Evolutionary conservation across 2,797 vertebrate species (phyloP), one percentile per base, ranked within the genome.

Genomic region (Adrianichthys oophorus): DNA sequence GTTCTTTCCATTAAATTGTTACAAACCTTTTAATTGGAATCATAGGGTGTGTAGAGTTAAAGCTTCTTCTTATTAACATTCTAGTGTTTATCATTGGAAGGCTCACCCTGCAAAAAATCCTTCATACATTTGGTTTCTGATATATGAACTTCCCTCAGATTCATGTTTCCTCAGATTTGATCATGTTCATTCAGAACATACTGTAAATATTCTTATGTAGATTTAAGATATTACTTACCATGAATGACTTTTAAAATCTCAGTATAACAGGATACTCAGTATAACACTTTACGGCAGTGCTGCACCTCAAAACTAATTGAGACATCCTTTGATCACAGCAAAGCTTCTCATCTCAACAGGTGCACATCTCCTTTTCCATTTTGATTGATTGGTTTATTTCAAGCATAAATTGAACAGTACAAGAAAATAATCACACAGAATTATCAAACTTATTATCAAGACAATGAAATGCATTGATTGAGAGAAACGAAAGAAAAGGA

Each of bases 21-120:
- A 89, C 73, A 78, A 81, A 75, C 48, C 61, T n/a, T 59, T 78
- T 89, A 87, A 91, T 88, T 84, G 86, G 85, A 88, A 89, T 90
- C 79, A 80, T 71, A 65, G 70, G 67, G 66, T 62, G 82, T 61
- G 65, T 26, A 72, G 82, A 87, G 77, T 77, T 41, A 48, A 74
- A 75, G 82, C 70, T 54, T 64, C 65, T 62, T 73, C 87, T 89
- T 84, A 88, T 88, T 87, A 88, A 65, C 73, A 57, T 64, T 66
- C 75, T 46, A 66, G 82, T 82, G 75, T 91, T 89, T 85, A 79
- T 73, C 15, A 19, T 65, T 66, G 60, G 68, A 85, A 73, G 60
- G 50, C 65, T 57, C 53, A 62, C 78, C 67, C 66, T 73, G 68
- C 58, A 51, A 44, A 15, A 49, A 61, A 74, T 63, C 60, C 79